A percentile compares a stretch with the other conserved stretches of the same genome.
phyloP scores from a whole-genome alignment of 1,140 invertebrate genomes.

The Atopsyche davidsoni region DNA sequence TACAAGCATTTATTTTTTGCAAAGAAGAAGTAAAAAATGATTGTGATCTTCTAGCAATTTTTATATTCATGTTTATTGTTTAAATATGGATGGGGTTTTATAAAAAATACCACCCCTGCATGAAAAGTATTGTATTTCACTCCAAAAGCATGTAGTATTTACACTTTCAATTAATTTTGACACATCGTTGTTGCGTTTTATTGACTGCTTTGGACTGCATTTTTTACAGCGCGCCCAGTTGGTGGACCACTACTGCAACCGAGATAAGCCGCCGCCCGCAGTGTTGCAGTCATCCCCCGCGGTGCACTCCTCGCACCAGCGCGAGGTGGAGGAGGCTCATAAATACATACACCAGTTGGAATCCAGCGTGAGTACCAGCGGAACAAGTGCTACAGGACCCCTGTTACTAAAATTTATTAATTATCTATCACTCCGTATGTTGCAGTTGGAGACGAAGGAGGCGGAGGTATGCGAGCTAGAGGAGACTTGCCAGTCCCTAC shows the following conservation, averaged over 20 bases:
- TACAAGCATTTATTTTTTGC: too few relatives aligned
- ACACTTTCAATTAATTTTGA: not conserved
- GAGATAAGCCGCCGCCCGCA: not conserved
- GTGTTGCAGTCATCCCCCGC: slow-evolving; percentile 4
- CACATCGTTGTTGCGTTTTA: not conserved
- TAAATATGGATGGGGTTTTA: too few relatives aligned
- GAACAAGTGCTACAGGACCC: too few relatives aligned
- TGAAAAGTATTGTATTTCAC: too few relatives aligned
- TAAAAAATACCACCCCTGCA: too few relatives aligned
- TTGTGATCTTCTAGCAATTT: too few relatives aligned
- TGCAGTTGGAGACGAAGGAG: not conserved
- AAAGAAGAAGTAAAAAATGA: too few relatives aligned
- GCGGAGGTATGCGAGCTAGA: not conserved
- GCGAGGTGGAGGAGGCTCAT: not conserved
- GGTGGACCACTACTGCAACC: slow-evolving; percentile 3
- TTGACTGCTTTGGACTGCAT: not conserved
- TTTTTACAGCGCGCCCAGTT: too few relatives aligned
- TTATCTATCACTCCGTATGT: not conserved
- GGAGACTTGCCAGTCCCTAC: not conserved
- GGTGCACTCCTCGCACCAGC: not conserved
- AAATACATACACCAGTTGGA: not conserved
- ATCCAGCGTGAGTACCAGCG: not conserved
- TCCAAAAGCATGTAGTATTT: too few relatives aligned
- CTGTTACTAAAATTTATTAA: too few relatives aligned
- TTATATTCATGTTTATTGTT: too few relatives aligned